Evolutionary conservation across 1,140 invertebrate genomes (phyloP), one percentile per base, ranked within the genome.

Genomic region (Eriocheir sinensis): DNA sequence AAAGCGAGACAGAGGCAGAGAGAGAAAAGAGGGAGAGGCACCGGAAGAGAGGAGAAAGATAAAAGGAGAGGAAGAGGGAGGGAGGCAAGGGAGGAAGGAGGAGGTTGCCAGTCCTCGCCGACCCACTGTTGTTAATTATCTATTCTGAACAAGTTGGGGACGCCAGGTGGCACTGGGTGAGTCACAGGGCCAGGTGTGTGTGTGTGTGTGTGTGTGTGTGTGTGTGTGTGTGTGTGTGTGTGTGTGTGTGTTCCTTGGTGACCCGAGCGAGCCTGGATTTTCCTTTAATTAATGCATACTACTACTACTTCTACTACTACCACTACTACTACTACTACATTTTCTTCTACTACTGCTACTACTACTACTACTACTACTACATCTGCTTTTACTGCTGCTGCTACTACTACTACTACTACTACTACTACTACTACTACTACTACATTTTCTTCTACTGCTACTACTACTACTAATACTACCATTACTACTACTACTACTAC

Each of bases 181-280:
- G 0, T 72, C 60, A 72, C 60, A 72, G 60, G 60, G 60, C 60
- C 60, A 72, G 60, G 86, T 40, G 40, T 41, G 86, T 89, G 86
- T 89, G 40, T 89, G 86, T 89, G 86, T 89, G 86, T 85, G 81
- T 85, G 81, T 85, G 81, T 85, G 81, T 85, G 81, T 85, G 81
- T 85, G 81, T 85, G 81, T 85, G 81, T 85, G 81, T 85, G 81
- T 85, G 81, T 85, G 81, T 85, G 38, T 85, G 81, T 85, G 60
- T 12, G 60, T n/a, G 60, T 72, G 60, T 72, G 60, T 72, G 21
- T 72, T 72, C 2, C n/a, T 4, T n/a, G n/a, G 60, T 21, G n/a
- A n/a, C 6, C n/a, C 60, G 17, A 72, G 27, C n/a, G 6, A 12
- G 27, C 2, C 9, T 72, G 60, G n/a, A 72, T n/a, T n/a, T n/a